A percentile compares a stretch with the other conserved stretches of the same genome.
Evolutionary conservation across 2,888 invertebrate genomes (phyloP).

Genomic region (Teleogryllus oceanicus): DNA sequence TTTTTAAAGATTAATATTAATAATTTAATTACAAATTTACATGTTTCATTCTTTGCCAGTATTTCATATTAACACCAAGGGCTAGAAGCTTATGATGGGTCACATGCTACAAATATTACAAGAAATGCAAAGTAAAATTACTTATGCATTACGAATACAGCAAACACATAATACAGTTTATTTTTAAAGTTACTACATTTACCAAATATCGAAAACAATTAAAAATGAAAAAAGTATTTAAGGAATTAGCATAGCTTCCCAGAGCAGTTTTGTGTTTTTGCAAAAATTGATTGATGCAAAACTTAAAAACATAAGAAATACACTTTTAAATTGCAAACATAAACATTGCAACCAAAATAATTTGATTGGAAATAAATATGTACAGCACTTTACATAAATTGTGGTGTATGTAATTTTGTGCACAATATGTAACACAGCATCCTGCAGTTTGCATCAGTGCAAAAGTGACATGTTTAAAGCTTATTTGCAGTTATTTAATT

Average conservation of each 20-base stretch:
- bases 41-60: too few relatives aligned
- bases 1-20: not conserved
- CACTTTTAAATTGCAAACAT: too few relatives aligned
- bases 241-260: not conserved
- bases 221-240: not conserved
- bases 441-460: constrained; percentile 18
- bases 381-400: not conserved
- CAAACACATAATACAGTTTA: not conserved
- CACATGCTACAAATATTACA: constrained; percentile 31
- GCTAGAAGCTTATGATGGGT: constrained; percentile 4
- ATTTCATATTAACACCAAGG: not conserved
- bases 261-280: not conserved
- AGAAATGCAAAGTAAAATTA: constrained; percentile 24
- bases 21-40: not conserved
- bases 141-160: constrained; percentile 1
- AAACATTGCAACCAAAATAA: too few relatives aligned
- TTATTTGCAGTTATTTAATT: constrained; percentile 21
- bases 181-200: not conserved
- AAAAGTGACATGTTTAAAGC: constrained; percentile 18
- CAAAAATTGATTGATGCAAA: not conserved
- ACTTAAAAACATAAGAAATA: constrained; percentile 7
- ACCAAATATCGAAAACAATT: not conserved
- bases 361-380: not conserved
- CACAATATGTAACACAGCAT: not conserved
- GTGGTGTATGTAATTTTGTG: not conserved